Conservation (phyloP, 2,797 vertebrate species). For the Chiroxiphia lanceolata region DNA sequence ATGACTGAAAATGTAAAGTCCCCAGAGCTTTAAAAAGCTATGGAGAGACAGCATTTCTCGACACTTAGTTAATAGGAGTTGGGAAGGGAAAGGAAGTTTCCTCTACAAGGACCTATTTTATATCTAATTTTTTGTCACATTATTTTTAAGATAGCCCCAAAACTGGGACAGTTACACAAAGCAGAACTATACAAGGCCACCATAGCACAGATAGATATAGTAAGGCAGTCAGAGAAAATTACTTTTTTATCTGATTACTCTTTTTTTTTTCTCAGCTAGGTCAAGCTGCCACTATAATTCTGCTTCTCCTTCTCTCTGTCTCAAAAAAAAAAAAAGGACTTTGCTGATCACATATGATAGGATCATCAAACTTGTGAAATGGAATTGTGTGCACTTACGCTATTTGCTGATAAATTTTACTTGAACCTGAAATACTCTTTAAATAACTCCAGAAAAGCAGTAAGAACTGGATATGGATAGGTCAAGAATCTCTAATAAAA, state of each 20-base stretch:
- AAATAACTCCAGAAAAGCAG: neutral
- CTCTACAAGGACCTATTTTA: neutral
- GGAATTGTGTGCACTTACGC: neutral
- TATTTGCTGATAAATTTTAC: neutral
- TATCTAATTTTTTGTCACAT: neutral
- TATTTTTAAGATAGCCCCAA: neutral
- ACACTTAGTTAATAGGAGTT: neutral
- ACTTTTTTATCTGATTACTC: constrained; percentile 3
- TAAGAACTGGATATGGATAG: neutral
- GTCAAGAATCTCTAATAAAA: neutral
- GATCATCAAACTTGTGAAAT: neutral
- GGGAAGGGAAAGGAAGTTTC: neutral
- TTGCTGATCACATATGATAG: neutral
- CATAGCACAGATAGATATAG: neutral
- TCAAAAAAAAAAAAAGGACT: neutral
- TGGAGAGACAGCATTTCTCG: neutral
- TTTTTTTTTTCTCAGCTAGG: neutral
- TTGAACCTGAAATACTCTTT: neutral
- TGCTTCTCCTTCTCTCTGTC: neutral
- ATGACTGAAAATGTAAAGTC: neutral
- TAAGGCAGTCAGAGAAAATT: neutral
- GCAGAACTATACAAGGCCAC: neutral
- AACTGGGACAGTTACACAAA: neutral
- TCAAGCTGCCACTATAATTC: neutral
- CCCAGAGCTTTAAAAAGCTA: neutral